Base-by-base conservation (phyloP, 2,797 vertebrate species). In the Sebastolobus alascanus region DNA sequence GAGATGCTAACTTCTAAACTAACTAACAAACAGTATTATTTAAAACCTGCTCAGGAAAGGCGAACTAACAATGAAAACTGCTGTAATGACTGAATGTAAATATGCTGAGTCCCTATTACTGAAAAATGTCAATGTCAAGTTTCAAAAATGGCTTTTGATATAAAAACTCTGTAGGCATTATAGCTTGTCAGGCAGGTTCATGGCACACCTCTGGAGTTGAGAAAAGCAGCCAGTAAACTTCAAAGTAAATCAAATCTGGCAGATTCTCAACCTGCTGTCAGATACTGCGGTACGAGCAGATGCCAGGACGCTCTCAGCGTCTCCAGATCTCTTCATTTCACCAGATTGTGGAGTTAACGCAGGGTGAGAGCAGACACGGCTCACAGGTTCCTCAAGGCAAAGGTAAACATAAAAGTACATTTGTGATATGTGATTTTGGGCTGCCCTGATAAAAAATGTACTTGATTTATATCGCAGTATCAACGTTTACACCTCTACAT, bases 211-310 rank as follows among this genome's bases (percentile, higher is more conserved):
- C 56, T 54, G 70, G 38, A 73, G 64, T 77, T 29, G 67, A 84
- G 73, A 69, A 68, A 68, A 66, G 72, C 69, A 71, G 73, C 66
- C 84, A 77, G 68, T 61, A 63, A 80, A 81, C 76, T 64, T 90
- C 68, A 84, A 86, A 80, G 77, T 65, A 72, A 73, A 83, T 77
- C 12, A 71, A 61, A 25, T 79, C 75, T 87, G 89, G 84, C 86
- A 87, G 70, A 75, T 83, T 84, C 67, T 82, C 83, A 83, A 67
- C 72, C 84, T 82, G 80, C 88, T 90, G 86, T 90, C 84, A 84
- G 68, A 84, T 16, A 43, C 6, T 35, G 80, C 65, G 22, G 69
- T 6, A 27, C 9, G 27, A 81, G 75, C 86, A 90, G 87, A 86
- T 86, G 87, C 80, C 80, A 77, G 68, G 68, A 83, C 8, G 69